Evolutionary conservation across 2,113 vertebrate genomes (phyloP).

Genomic region (Cranoglanis bouderius): DNA sequence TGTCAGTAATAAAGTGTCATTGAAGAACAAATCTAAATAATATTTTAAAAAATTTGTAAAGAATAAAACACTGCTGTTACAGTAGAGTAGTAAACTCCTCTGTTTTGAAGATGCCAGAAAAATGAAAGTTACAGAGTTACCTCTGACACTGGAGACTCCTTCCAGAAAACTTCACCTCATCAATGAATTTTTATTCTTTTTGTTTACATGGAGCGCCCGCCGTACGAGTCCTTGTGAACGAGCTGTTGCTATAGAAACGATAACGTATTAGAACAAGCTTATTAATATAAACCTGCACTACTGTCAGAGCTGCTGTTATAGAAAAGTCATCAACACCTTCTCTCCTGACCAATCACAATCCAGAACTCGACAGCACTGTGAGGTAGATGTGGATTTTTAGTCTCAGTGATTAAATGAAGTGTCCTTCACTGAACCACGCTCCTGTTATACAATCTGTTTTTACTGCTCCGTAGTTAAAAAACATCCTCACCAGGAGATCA

Average conservation of each 20-base stretch:
- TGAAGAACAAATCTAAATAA: not conserved
- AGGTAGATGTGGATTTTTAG: not conserved
- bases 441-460: constrained; percentile 47
- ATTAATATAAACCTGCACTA: not conserved
- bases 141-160: not conserved
- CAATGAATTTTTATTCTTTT: not conserved
- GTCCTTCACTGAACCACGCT: constrained; percentile 24
- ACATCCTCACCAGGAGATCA: constrained; percentile 27
- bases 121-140: not conserved
- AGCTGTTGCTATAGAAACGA: not conserved
- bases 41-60: not conserved
- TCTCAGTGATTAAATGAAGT: not conserved
- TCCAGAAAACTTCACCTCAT: not conserved
- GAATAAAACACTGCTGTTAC: not conserved
- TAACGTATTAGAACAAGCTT: not conserved
- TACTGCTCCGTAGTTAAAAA: constrained; percentile 27
- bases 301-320: not conserved
- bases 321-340: not conserved
- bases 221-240: too few species aligned
- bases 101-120: too few species aligned
- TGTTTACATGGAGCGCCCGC: not conserved
- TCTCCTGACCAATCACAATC: not conserved
- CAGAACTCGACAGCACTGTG: not conserved
- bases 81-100: not conserved
- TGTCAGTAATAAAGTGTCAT: not conserved